Conservation (phyloP, 2,113 vertebrate species). For the Syrrhaptes paradoxus region DNA sequence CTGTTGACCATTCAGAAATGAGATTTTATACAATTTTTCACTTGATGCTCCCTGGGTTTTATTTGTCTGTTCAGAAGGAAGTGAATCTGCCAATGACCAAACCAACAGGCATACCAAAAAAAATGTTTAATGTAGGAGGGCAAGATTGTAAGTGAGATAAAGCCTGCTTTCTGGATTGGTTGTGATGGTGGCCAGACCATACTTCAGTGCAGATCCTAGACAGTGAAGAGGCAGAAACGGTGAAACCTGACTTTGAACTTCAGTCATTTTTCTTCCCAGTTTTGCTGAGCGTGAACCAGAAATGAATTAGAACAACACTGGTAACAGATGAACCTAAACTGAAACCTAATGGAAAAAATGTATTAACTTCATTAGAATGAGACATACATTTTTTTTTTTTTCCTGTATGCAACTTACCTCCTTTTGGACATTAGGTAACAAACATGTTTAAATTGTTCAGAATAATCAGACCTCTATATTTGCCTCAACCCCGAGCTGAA, state of each 20-base stretch:
- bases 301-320: not conserved
- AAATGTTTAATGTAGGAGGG: not conserved
- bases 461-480: not conserved
- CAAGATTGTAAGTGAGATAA: not conserved
- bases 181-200: not conserved
- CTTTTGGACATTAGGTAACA: not conserved
- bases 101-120: not conserved
- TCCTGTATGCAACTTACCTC: not conserved
- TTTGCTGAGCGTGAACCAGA: not conserved
- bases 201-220: not conserved
- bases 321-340: not conserved
- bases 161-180: conserved; percentile 1
- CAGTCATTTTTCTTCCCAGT: not conserved
- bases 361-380: not conserved
- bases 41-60: not conserved
- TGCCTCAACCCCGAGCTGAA: not conserved
- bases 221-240: conserved; percentile 12
- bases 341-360: not conserved
- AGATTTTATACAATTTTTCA: not conserved
- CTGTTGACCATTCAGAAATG: not conserved
- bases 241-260: not conserved
- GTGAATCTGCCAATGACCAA: not conserved
- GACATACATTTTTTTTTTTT: not conserved
- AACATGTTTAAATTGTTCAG: not conserved
- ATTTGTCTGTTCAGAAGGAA: conserved; percentile 16